phyloP scores from a whole-genome alignment of 2,113 vertebrate species.

The Gopherus flavomarginatus region DNA sequence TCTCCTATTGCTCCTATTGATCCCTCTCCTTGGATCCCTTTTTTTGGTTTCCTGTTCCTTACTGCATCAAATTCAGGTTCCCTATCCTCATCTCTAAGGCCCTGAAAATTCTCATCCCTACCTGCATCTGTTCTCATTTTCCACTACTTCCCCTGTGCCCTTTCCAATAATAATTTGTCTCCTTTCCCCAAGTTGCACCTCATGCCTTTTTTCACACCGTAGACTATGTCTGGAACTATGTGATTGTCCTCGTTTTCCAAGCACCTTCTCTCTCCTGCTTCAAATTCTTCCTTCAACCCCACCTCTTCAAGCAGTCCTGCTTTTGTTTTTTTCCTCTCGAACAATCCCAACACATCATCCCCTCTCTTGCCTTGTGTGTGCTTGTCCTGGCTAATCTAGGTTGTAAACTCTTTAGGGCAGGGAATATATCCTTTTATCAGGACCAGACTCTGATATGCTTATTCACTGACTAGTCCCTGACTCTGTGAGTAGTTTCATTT shows the following conservation, averaged over 20 bases:
- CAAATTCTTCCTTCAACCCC: neutral
- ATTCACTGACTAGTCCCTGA: neutral
- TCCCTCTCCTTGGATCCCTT: neutral
- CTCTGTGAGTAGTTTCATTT: neutral
- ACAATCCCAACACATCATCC: neutral
- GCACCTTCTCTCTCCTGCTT: neutral
- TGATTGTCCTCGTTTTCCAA: neutral
- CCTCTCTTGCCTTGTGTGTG: neutral
- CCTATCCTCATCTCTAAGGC: neutral
- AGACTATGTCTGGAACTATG: neutral
- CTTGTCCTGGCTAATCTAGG: neutral
- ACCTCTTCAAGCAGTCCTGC: constrained; percentile 11
- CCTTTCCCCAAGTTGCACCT: neutral
- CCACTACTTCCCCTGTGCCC: neutral
- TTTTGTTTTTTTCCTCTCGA: neutral
- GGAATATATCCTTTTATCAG: neutral
- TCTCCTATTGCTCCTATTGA: neutral
- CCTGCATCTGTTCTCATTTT: neutral
- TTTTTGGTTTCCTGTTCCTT: neutral
- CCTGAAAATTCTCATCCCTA: neutral
- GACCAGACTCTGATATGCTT: neutral
- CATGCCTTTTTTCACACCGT: neutral
- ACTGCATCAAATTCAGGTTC: neutral
- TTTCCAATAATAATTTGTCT: neutral
- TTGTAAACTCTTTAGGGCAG: neutral